Conservation (phyloP, 2,797 vertebrate genomes). For the Rhodeus uyekii region DNA sequence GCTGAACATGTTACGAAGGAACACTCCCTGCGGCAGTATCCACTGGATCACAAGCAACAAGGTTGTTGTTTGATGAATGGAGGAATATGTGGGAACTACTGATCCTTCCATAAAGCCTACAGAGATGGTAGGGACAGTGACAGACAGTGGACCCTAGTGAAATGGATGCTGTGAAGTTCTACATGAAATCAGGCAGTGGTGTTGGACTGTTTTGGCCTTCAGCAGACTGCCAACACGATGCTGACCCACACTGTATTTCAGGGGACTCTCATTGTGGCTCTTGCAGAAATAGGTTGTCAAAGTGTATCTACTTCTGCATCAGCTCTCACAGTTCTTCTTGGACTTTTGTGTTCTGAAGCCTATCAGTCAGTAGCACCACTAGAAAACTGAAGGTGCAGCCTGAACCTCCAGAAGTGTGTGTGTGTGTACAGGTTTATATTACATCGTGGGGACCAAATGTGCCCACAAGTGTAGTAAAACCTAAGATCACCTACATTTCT, state of each 20-base stretch:
- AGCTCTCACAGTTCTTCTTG: not conserved
- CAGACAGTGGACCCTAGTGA: not conserved
- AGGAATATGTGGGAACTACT: not conserved
- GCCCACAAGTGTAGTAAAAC: no score
- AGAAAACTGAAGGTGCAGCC: not conserved
- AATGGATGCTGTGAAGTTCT: not conserved
- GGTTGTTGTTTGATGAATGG: constrained; percentile 12
- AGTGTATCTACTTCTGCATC: not conserved
- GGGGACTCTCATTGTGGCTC: not conserved
- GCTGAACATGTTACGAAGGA: not conserved
- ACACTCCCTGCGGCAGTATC: not conserved
- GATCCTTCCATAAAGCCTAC: not conserved
- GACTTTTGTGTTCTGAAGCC: not conserved
- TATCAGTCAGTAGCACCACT: not conserved
- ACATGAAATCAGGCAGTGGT: not conserved
- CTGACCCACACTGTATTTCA: not conserved
- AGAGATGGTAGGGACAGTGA: not conserved
- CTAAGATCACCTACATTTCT: no score
- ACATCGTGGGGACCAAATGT: no score
- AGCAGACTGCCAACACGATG: not conserved
- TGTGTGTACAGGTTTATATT: not conserved
- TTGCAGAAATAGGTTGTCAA: not conserved
- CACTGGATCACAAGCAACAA: not conserved
- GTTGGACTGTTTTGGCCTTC: not conserved
- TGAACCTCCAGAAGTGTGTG: not conserved